Evolutionary conservation across 2,888 invertebrate genomes (phyloP).

Genomic region (Ectobius pallidus): DNA sequence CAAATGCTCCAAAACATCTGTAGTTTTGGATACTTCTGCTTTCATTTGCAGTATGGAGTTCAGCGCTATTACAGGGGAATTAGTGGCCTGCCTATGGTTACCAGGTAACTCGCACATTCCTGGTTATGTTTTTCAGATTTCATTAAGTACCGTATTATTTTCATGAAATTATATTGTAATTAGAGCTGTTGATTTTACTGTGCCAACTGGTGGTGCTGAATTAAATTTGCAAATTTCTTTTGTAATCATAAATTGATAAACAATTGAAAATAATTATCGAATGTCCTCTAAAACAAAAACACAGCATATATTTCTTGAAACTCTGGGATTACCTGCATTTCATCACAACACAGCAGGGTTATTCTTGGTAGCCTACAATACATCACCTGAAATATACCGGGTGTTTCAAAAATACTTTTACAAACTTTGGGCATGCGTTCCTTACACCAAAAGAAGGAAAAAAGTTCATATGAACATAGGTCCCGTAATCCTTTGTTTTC

Average conservation of each 20-base stretch:
- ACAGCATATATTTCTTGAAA: too few species aligned
- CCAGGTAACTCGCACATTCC: background rate
- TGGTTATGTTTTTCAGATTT: background rate
- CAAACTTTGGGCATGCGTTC: too few species aligned
- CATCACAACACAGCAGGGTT: too few species aligned
- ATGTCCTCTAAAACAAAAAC: too few species aligned
- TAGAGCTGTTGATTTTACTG: background rate
- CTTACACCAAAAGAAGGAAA: too few species aligned
- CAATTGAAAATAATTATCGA: background rate
- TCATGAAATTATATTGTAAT: background rate
- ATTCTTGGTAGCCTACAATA: too few species aligned
- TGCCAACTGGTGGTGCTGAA: background rate
- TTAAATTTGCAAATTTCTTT: background rate
- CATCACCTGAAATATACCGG: too few species aligned
- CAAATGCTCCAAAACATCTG: background rate
- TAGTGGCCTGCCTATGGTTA: background rate
- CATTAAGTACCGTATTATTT: background rate
- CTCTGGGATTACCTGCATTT: too few species aligned
- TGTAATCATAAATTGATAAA: background rate
- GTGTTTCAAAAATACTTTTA: too few species aligned
- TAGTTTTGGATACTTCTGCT: background rate
- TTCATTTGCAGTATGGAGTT: background rate
- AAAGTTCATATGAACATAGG: too few species aligned
- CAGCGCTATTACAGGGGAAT: background rate
- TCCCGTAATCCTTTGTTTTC: too few species aligned